These are phyloP conservation scores for Xylocampa areola DNA, from an alignment of 2,888 invertebrate genomes.

Conservation along the genomic window DNA sequence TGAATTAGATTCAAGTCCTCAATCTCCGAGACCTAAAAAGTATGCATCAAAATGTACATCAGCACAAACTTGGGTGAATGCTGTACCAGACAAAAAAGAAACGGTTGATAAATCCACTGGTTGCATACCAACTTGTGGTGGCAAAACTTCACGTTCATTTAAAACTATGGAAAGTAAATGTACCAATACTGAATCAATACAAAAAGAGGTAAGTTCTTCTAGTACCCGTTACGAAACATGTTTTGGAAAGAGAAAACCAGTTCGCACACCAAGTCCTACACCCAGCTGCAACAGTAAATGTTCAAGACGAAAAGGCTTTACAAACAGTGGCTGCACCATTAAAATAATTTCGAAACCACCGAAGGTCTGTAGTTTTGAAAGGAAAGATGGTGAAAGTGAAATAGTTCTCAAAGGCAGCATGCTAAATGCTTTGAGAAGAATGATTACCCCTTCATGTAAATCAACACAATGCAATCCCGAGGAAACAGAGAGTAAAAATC, in stretches of 20 bases:
- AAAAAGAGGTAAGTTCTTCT: background rate
- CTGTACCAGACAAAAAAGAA: background rate
- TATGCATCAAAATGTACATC: conserved; percentile 5
- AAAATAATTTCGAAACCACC: conserved; percentile 31
- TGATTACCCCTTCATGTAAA: conserved; percentile 22
- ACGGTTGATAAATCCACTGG: conserved; percentile 4
- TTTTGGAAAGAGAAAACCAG: background rate
- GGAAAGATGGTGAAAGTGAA: conserved; percentile 10
- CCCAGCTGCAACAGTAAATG: background rate
- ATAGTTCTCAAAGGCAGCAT: conserved; percentile 15
- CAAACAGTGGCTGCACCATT: conserved; percentile 25
- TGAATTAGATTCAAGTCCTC: background rate
- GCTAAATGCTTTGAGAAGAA: conserved; percentile 34
- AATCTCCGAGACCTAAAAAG: background rate
- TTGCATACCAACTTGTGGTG: conserved; percentile 1
- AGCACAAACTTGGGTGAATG: conserved; percentile 1
- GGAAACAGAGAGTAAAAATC: conserved; percentile 4
- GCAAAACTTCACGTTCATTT: no score
- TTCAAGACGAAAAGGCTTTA: conserved; percentile 4
- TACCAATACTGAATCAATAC: background rate
- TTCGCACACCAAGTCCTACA: background rate
- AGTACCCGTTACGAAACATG: background rate
- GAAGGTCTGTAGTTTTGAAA: conserved; percentile 7
- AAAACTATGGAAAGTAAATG: background rate
- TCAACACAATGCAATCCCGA: background rate